Percentiles rank a stretch among this genome's conserved stretches.
Evolutionary conservation across 2,113 vertebrate species (phyloP).

Genomic region (Microtus oregoni): DNA sequence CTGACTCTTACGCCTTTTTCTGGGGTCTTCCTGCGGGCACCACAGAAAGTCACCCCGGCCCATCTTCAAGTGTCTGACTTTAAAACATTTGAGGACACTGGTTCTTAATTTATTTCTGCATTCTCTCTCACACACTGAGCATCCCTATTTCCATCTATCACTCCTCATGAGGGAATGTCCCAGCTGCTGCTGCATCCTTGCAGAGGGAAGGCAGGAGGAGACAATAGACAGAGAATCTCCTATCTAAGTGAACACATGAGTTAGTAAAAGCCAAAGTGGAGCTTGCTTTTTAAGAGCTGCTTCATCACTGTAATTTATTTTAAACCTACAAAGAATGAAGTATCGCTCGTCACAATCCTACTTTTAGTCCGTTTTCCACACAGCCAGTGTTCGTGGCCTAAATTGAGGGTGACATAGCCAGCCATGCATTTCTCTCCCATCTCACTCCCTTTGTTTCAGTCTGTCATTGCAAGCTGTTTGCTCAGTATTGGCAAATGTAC

Average conservation of each 20-base stretch:
- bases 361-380: background rate
- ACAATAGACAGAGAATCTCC: background rate
- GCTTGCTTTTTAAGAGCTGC: conserved; percentile 35
- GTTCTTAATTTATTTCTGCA: background rate
- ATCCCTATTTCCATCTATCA: background rate
- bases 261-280: conserved; percentile 20
- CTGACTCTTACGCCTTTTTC: background rate
- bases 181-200: background rate
- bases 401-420: background rate
- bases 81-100: background rate
- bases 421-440: conserved; percentile 15
- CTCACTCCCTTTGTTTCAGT: background rate
- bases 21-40: background rate
- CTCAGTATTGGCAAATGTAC: background rate
- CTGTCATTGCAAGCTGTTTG: conserved; percentile 37
- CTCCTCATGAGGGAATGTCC: background rate
- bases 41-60: background rate
- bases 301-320: conserved; percentile 43
- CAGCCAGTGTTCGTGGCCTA: background rate
- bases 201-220: background rate
- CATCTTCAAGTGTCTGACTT: background rate
- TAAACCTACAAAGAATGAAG: background rate
- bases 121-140: background rate
- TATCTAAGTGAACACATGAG: background rate
- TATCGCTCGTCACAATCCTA: background rate